Evolutionary conservation across 2,113 vertebrate species (phyloP).

Genomic region (Pterophyllum scalare): DNA sequence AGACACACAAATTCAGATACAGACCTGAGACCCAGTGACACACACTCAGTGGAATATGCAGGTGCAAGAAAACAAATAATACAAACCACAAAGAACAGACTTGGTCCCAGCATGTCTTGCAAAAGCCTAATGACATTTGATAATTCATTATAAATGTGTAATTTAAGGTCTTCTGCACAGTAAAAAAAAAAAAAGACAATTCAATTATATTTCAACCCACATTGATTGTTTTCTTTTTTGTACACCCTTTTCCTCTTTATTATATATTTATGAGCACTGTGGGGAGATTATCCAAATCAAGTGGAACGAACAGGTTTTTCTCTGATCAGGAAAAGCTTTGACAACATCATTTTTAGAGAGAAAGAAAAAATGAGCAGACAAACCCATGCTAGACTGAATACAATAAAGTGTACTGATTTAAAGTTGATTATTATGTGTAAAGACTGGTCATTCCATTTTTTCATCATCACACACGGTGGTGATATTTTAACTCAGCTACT

Average conservation of each 20-base stretch:
- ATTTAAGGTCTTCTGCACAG: background rate
- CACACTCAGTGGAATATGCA: conserved; percentile 9
- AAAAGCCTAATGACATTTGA: background rate
- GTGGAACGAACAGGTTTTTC: too few species aligned
- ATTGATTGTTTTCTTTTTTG: background rate
- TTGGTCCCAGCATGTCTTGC: conserved; percentile 2
- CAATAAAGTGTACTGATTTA: too few species aligned
- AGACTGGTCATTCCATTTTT: too few species aligned
- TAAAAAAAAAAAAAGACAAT: background rate
- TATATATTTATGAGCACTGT: background rate
- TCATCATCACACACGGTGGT: too few species aligned
- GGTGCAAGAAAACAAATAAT: background rate
- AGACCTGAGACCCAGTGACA: conserved; percentile 11
- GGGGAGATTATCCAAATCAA: too few species aligned
- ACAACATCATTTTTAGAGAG: too few species aligned
- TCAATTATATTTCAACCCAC: background rate
- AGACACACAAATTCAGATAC: background rate
- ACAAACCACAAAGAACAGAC: background rate
- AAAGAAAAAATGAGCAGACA: too few species aligned
- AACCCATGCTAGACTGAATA: too few species aligned
- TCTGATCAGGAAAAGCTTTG: too few species aligned
- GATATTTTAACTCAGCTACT: too few species aligned
- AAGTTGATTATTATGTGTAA: too few species aligned
- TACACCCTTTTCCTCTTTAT: background rate
- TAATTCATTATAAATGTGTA: conserved; percentile 13